A percentile compares a stretch with the other conserved stretches of the same genome.
phyloP scores from a whole-genome alignment of 2,888 invertebrate genomes.

The Calameuta idolon region DNA sequence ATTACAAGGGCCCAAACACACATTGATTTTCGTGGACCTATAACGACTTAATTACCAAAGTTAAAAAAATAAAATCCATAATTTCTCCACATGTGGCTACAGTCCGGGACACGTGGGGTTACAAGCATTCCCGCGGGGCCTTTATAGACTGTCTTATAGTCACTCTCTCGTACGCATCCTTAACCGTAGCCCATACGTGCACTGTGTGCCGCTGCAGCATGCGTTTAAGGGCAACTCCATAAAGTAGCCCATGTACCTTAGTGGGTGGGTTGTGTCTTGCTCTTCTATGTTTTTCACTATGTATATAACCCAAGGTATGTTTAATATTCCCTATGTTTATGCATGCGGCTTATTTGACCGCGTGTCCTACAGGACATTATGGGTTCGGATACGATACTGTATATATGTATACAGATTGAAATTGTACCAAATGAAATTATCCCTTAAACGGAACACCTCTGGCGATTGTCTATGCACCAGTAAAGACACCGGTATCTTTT shows the following conservation, averaged over 20 bases:
- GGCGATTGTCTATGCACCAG: neutral
- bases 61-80: constrained; percentile 16
- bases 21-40: neutral
- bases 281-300: constrained; percentile 1
- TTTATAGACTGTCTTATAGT: neutral
- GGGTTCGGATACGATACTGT: neutral
- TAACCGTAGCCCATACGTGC: neutral
- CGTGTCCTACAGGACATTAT: constrained; percentile 5
- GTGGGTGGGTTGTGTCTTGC: constrained; percentile 6
- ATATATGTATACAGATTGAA: neutral
- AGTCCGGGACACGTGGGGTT: neutral
- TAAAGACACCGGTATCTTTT: neutral
- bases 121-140: constrained; percentile 16
- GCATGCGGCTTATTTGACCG: constrained; percentile 4
- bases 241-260: constrained; percentile 11
- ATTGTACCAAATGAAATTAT: neutral
- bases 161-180: neutral
- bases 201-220: neutral
- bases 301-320: neutral
- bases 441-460: neutral
- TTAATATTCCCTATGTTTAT: constrained; percentile 6
- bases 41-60: constrained; percentile 24
- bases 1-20: neutral
- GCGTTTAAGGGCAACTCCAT: constrained; percentile 9
- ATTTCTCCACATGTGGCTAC: constrained; percentile 5